Evolutionary conservation across 2,888 invertebrate species (phyloP).

Genomic region (Theodoxus fluviatilis): DNA sequence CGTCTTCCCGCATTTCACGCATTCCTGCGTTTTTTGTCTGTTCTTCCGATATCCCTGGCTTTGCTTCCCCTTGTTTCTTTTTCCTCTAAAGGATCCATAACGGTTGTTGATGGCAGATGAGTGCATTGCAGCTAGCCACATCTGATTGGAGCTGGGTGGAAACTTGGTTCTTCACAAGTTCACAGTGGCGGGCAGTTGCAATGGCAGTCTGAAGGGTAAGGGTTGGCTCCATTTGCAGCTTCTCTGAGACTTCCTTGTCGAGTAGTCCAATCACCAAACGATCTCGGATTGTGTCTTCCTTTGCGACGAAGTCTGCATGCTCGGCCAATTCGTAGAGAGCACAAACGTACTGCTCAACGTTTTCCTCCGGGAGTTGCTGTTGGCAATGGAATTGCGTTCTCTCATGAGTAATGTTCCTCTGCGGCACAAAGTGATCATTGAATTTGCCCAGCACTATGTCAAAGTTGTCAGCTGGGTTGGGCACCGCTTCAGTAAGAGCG

Average conservation of each 20-base stretch:
- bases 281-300: not conserved
- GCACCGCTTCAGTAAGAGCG: too few species aligned
- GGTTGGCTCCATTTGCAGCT: not conserved
- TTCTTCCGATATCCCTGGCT: too few species aligned
- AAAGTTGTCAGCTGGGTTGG: too few species aligned
- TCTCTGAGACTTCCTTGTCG: not conserved
- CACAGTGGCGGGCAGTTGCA: not conserved
- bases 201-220: not conserved
- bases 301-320: not conserved
- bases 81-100: too few species aligned
- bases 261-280: not conserved
- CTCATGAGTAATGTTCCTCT: not conserved
- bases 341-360: conserved; percentile 1
- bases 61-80: not conserved
- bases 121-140: too few species aligned
- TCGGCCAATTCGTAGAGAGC: not conserved
- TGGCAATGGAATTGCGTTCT: not conserved
- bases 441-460: not conserved
- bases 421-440: conserved; percentile 10
- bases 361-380: not conserved
- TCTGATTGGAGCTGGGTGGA: too few species aligned
- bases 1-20: too few species aligned
- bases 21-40: too few species aligned
- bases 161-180: not conserved
- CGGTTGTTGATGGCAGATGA: too few species aligned